Evolutionary conservation across 2,888 invertebrate genomes (phyloP), one percentile per base, ranked within the genome.

Genomic region (Lapara coniferarum): DNA sequence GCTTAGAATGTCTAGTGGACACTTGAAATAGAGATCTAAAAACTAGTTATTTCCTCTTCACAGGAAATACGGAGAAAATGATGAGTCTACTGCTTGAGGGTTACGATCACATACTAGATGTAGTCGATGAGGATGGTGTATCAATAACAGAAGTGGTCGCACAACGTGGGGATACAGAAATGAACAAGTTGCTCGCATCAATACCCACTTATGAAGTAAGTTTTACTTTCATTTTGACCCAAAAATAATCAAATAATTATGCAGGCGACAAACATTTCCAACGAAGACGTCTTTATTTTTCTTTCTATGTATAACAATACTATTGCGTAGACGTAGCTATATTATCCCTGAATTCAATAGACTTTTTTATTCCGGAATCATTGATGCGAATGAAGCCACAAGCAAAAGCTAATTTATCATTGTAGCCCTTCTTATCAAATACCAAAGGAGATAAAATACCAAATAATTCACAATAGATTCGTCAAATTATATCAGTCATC

Each of bases 51-150:
- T 58, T 66, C 56, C 55, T 66, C 16, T 57, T 75, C 74, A 7
- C 78, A 93, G 93, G 93, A 10, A 89, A 92, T 70, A 86, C 86
- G 2, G 91, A 93, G 25, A 91, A 90, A 80, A 88, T 94, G 74
- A 90, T 89, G 89, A 96, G 96, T 78, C 88, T 97, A 13, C 83
- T 97, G 14, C 82, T 97, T 68, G 97, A 97, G 87, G 98, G 98
- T 0, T 98, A 98, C 83, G 97, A 98, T 82, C 98, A 98, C 78
- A 96, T 98, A 69, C 87, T 97, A 66, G 97, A 97, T 82, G 94
- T 97, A 6, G 94, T 95, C 5, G 97, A 98, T 80, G 96, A 96
- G 67, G 95, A 95, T 14, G 96, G 96, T 1, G 93, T 94, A 1
- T 91, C 95, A 3, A 96, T 98, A 69, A 86, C 96, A 2, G 96